Base-by-base conservation (phyloP, 2,888 invertebrate genomes). In the Pandemis cinnamomeana region DNA sequence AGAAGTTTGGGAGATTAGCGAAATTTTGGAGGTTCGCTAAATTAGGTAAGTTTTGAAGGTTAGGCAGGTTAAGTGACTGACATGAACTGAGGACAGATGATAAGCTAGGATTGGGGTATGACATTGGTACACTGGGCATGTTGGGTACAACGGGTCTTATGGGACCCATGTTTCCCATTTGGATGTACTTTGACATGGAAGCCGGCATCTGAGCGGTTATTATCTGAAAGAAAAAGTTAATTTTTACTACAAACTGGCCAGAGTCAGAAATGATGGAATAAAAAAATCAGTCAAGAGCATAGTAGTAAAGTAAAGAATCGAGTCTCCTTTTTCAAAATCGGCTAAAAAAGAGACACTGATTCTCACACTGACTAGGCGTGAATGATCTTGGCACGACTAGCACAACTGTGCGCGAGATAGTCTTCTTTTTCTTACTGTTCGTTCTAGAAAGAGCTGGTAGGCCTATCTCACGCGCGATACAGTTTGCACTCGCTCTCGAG, bases 81-180 rank as follows among this genome's bases (percentile, higher is more conserved):
- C 68, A 72, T 13, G 55, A 55, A 13, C 68, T 72, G 2, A 72
- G 41, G 27, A 72, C 58, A 10, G 68, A 48, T n/a, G 67, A 46
- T 6, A 72, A 6, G 11, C 55, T 42, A 2, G 72, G 68, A 13
- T 69, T 44, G 20, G 69, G 60, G 15, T 60, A 73, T 11, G 48
- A 27, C 69, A 73, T 73, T 7, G 73, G 64, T 8, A 69, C 48
- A 51, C 27, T 66, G 51, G 69, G 69, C 27, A 73, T 41, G 10
- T 20, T 63, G 0, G 69, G 66, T 2, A 46, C 64, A 2, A 2
- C 15, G 3, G 61, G 7, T 4, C 67, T 27, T 15, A 71, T 62
- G 1, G 66, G 71, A 0, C 11, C 46, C 71, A 71, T 67, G n/a
- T 55, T 63, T 0, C 62, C 75, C 71, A 75, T 75, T 58, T 51